Evolutionary conservation across 2,113 vertebrate genomes (phyloP).

Genomic region (Arvicanthis niloticus): DNA sequence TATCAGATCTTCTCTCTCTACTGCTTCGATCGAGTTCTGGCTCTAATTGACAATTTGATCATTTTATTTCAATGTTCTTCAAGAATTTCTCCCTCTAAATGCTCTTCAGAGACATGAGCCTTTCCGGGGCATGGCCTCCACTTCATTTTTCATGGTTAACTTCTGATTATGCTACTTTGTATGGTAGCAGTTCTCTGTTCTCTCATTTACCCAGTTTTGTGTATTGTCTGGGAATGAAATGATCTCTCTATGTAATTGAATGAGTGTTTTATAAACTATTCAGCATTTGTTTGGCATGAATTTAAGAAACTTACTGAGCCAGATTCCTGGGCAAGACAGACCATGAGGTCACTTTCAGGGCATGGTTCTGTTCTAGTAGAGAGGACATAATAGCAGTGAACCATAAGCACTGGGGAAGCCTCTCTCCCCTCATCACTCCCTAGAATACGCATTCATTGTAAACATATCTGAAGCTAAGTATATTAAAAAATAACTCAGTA

Average conservation of each 20-base stretch:
- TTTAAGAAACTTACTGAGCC: not conserved
- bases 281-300: not conserved
- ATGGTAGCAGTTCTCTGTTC: not conserved
- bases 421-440: not conserved
- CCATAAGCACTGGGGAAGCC: not conserved
- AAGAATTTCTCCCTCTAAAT: not conserved
- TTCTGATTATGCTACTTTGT: not conserved
- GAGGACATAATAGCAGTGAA: not conserved
- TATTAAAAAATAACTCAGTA: not conserved
- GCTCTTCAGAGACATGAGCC: not conserved
- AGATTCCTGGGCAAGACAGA: not conserved
- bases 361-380: not conserved
- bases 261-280: not conserved
- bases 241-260: not conserved
- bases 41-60: not conserved
- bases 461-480: not conserved
- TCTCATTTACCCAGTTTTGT: not conserved
- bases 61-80: not conserved
- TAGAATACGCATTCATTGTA: not conserved
- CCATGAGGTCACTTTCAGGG: not conserved
- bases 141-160: not conserved
- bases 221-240: not conserved
- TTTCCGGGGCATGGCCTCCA: rapidly evolving
- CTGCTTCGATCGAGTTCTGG: not conserved
- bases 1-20: not conserved